A percentile compares a stretch with the other conserved stretches of the same genome.
These are phyloP conservation scores for Amphiura filiformis DNA, from an alignment of 35 echinoderm and acorn worm species.

Conservation along the genomic window DNA sequence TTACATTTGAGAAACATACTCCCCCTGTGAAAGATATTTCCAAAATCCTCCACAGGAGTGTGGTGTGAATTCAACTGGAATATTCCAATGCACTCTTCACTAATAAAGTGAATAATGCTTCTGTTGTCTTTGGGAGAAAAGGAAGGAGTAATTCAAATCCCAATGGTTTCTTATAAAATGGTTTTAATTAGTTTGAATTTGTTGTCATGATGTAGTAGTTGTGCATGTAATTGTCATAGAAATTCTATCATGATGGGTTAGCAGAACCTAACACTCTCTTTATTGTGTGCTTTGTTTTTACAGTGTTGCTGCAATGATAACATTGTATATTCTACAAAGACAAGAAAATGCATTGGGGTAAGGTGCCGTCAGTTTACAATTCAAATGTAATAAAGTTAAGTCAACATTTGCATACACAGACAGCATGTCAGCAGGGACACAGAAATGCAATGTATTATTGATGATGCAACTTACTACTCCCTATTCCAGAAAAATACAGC, in stretches of 20 bases:
- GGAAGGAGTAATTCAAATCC: no score
- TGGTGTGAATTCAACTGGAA: no score
- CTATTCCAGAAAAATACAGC: no score
- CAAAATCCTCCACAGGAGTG: no score
- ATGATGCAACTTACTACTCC: no score
- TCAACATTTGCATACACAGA: no score
- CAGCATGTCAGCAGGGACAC: no score
- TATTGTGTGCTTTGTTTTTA: background rate
- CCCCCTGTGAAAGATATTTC: no score
- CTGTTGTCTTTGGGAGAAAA: no score
- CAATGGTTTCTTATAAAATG: background rate
- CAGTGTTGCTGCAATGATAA: constrained; percentile 40
- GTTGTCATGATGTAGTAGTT: background rate
- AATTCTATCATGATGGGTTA: background rate
- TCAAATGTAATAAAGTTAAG: background rate
- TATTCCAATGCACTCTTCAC: no score
- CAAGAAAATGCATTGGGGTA: background rate
- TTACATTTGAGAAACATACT: no score
- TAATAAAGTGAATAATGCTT: no score
- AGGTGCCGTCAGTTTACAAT: background rate
- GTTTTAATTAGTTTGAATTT: background rate
- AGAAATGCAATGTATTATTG: background rate
- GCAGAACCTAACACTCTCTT: background rate
- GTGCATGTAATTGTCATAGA: background rate
- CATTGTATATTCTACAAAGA: constrained; percentile 30